phyloP scores from a whole-genome alignment of 1,140 invertebrate genomes.

The Drosophila melanica region DNA sequence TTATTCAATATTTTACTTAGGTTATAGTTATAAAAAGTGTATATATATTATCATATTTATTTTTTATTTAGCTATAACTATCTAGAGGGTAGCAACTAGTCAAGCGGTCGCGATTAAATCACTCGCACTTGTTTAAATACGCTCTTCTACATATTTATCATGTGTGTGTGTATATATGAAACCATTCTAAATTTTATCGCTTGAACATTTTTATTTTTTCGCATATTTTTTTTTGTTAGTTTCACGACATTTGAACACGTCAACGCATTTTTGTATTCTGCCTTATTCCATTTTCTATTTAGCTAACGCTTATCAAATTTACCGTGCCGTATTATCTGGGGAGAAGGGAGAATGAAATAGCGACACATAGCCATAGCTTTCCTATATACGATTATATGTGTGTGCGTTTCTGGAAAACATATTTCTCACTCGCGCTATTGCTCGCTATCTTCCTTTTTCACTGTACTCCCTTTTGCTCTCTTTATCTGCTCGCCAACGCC shows the following conservation, averaged over 20 bases:
- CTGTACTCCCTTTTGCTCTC: not conserved
- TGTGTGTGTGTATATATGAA: not conserved
- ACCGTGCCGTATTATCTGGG: constrained; percentile 28
- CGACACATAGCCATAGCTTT: not conserved
- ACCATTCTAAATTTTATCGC: not conserved
- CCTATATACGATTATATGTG: not conserved
- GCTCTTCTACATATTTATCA: not conserved
- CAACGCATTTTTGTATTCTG: constrained; percentile 16
- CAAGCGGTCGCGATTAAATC: too few relatives aligned
- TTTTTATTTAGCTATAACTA: too few relatives aligned
- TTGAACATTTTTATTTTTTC: not conserved
- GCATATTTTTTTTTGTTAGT: constrained; percentile 3
- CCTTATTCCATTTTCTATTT: not conserved
- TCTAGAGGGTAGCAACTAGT: too few relatives aligned
- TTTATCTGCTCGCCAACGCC: constrained; percentile 1
- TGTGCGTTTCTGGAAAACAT: not conserved
- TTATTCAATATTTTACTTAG: too few relatives aligned
- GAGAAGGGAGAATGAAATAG: constrained; percentile 1
- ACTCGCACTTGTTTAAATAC: too few relatives aligned
- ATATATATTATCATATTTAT: too few relatives aligned
- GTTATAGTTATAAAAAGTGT: too few relatives aligned
- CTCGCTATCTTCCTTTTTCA: not conserved
- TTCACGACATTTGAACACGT: constrained; percentile 36
- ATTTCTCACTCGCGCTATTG: not conserved
- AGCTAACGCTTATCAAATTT: constrained; percentile 38